A percentile compares a stretch with the other conserved stretches of the same genome.
These are phyloP conservation scores for Yponomeuta malinellus DNA, from an alignment of 2,888 invertebrate species.

Conservation along the genomic window DNA sequence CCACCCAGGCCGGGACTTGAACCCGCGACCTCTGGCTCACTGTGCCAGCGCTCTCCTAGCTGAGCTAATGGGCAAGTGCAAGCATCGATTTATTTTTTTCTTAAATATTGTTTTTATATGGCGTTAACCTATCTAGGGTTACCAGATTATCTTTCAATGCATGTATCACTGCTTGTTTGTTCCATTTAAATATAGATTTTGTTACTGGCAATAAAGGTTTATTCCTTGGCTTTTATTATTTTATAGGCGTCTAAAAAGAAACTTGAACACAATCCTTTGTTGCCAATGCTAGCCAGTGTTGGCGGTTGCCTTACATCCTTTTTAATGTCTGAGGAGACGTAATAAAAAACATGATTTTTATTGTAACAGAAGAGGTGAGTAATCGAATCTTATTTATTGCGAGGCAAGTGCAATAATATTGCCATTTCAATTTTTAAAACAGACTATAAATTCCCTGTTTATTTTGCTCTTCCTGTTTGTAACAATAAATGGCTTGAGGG, in stretches of 20 bases:
- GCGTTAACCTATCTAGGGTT: neutral
- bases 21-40: too few relatives aligned
- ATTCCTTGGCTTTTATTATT: conserved; percentile 57
- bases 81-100: conserved; percentile 4
- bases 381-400: conserved; percentile 54
- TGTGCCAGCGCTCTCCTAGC: too few relatives aligned
- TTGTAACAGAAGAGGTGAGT: conserved; percentile 50
- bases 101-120: neutral
- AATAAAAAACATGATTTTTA: conserved; percentile 45
- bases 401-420: conserved; percentile 38
- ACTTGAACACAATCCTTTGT: conserved; percentile 41
- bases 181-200: conserved; percentile 32
- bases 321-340: conserved; percentile 18
- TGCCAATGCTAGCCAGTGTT: conserved; percentile 35
- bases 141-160: neutral
- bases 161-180: neutral
- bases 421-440: conserved; percentile 40
- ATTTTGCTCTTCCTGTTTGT: conserved; percentile 10
- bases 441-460: conserved; percentile 20
- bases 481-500: neutral
- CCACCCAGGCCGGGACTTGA: too few relatives aligned
- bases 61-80: too few relatives aligned
- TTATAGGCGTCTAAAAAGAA: conserved; percentile 27
- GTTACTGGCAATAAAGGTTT: conserved; percentile 56
- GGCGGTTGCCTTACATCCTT: neutral